These are phyloP conservation scores for Hyposoter dolosus DNA, from an alignment of 2,888 invertebrate genomes.

Conservation along the genomic window DNA sequence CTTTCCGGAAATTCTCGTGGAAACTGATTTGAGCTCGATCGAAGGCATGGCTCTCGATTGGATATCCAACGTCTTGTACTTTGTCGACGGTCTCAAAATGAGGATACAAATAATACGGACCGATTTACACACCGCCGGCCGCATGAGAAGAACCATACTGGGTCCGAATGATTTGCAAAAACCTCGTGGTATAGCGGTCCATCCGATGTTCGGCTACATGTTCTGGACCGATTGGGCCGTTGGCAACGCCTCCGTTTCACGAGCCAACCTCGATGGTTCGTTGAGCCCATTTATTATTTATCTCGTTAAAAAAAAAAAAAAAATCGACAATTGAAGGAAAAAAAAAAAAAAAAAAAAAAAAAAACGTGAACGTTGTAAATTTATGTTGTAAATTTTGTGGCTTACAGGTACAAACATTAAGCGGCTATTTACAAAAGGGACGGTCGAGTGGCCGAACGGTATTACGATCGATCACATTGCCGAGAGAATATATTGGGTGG, in stretches of 20 bases:
- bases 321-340: neutral
- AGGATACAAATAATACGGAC: constrained; percentile 94
- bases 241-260: constrained; percentile 91
- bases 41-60: constrained; percentile 96
- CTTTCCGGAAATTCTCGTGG: constrained; percentile 90
- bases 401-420: constrained; percentile 87
- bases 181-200: constrained; percentile 93
- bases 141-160: constrained; percentile 92
- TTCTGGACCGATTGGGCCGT: constrained; percentile 97
- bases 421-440: constrained; percentile 87
- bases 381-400: neutral
- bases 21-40: constrained; percentile 91
- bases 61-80: constrained; percentile 94
- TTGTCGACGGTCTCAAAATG: constrained; percentile 92
- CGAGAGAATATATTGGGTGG: constrained; percentile 94
- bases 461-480: constrained; percentile 93
- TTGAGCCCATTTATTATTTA: neutral
- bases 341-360: too few relatives aligned
- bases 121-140: constrained; percentile 87
- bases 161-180: constrained; percentile 88
- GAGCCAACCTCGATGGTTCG: constrained; percentile 91
- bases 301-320: neutral
- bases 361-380: too few relatives aligned
- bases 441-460: constrained; percentile 95
- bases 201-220: constrained; percentile 92